Base-by-base conservation (phyloP, 2,888 invertebrate species). In the Tryphoninae sp. region DNA sequence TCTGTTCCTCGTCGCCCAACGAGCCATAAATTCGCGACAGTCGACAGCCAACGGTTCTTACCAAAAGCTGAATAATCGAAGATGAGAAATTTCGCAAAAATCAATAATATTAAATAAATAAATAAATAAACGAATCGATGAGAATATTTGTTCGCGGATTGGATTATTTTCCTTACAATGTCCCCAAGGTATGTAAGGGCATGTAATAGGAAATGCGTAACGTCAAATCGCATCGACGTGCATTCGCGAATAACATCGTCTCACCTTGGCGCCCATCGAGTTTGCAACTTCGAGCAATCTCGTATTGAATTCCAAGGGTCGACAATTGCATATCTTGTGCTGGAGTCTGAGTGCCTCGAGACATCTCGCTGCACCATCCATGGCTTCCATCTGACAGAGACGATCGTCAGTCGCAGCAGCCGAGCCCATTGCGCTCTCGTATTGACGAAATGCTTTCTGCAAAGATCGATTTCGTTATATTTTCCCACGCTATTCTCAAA, bases 331-430 rank as follows among this genome's bases (percentile, higher is more conserved):
- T 87, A 97, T 97, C 89, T 96, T 95, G 88, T 96, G 96, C 88
- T 97, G 96, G 6, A 96, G 92, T 84, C 96, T 93, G 42, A 97
- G 91, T 0, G 96, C 96, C 88, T 97, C 97, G 51, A 97, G 92
- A 87, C 97, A 97, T 62, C 96, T 93, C 0, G 97, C 97, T 0
- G 96, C 96, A 0, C 97, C 97, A 87, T 97, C 97, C 96, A 97
- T 97, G 0, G 97, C 97, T 88, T 97, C 96, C 96, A 97, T 97
- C 90, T 97, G 97, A 8, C 96, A 96, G 82, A 97, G 94, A 0
- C 97, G 94, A 91, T 97, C 97, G 0, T 97, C 97, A 86, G 96
- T 93, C 0, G 95, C 95, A 0, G 96, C 96, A 0, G 96, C 96
- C 2, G 94, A 93, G 0, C 96, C 96, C 96, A 97, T 97, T 0